Base-by-base conservation (phyloP, 2,797 vertebrate species). In the Microctenopoma stevenorrisi region DNA sequence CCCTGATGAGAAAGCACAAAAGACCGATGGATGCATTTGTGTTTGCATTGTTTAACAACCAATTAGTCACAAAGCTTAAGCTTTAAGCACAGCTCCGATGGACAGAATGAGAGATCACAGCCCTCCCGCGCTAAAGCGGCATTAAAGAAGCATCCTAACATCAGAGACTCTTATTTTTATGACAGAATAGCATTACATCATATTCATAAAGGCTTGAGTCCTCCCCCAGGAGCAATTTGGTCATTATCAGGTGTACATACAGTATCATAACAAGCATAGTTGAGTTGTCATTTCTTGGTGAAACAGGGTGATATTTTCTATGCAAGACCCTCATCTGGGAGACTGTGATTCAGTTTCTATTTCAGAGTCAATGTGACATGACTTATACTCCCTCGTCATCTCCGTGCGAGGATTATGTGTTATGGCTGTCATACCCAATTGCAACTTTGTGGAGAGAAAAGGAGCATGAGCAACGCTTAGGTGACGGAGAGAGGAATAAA, bases 1-100 rank as follows among this genome's bases (percentile, higher is more conserved):
- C 49, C 54, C 51, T 72, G 79, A 84, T 74, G 74, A 85, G 66
- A 54, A 64, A 72, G 80, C 68, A 73, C 57, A 61, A 77, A 86
- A 64, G 74, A 78, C 73, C 78, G 67, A 60, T 4, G 42, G 47
- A 60, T 76, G 25, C 47, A 65, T 79, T 86, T 79, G 80, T 59
- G 59, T 50, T 70, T 0, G n/a, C 76, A 57, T 72, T 44, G 26
- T 84, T 89, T 78, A 87, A 83, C 76, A 81, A 75, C 42, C 79
- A 85, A 86, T 88, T 89, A 81, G 76, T 84, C 79, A 79, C 62
- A 53, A 79, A 51, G 76, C 76, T 72, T 59, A 28, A 30, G 78
- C 47, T 74, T 78, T 52, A 71, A 80, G 60, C 82, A 22, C 64
- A 64, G 67, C 64, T 75, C 51, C 78, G 69, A 73, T 26, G 70